Base-by-base conservation (phyloP, 2,113 vertebrate species). In the Neotoma lepida region DNA sequence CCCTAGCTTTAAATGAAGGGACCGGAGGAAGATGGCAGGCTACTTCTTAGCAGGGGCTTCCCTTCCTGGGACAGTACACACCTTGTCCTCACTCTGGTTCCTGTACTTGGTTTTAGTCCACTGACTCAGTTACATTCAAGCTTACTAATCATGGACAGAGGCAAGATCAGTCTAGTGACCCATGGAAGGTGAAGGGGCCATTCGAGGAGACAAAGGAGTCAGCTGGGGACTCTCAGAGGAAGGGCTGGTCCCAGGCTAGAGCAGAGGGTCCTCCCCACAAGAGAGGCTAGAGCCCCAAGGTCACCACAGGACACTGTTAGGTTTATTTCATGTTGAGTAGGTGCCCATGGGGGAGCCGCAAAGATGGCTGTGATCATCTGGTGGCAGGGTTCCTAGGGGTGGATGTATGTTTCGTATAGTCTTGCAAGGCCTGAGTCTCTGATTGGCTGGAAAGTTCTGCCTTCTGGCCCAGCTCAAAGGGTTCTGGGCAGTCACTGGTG, bases 251-350 rank as follows among this genome's bases (percentile, higher is more conserved):
- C 18, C 86, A 77, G 30, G 84, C 39, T 35, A 35, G 44, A 84
- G 9, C n/a, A 20, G 0, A 73, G 73, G 73, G 13, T 22, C 51
- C 61, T 78, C 88, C 78, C 74, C 87, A 74, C 10, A 88, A 85
- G 85, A 51, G 73, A 95, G 58, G 73, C 90, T 1, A 20, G 96
- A 58, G 12, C 39, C 71, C 64, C 17, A 3, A 93, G 66, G 85
- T 96, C 56, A 78, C 95, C 33, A 1, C 30, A 12, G 94, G 96
- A 96, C 8, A 0, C 81, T 93, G 89, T 93, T 88, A 91, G 76
- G 91, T 97, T 97, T 97, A 97, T 97, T 97, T 84, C 85, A 89
- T 93, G 85, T n/a, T 88, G 61, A 76, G 46, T 56, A 30, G 89
- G 46, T 93, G 74, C 85, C 94, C 76, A 9, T 66, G 33, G 82